phyloP scores from a whole-genome alignment of 2,113 vertebrate genomes.

The Ictalurus furcatus region DNA sequence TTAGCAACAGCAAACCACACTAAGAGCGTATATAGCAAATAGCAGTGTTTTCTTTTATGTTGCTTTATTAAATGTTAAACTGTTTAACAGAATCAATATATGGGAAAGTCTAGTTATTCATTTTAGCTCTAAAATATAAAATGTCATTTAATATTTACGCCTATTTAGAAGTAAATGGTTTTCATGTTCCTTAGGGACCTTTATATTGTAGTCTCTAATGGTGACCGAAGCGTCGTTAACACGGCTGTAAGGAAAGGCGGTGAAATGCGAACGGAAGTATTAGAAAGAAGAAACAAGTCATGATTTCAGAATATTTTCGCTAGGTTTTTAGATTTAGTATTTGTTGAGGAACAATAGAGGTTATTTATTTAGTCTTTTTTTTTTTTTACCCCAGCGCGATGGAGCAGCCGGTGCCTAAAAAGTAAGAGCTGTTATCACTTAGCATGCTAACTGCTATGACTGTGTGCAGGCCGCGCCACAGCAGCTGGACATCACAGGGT shows the following conservation, averaged over 20 bases:
- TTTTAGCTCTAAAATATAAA: not conserved
- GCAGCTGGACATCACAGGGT: not conserved
- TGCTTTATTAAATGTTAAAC: not conserved
- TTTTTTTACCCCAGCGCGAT: slow-evolving; percentile 1
- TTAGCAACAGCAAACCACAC: not conserved
- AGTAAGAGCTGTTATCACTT: slow-evolving; percentile 35
- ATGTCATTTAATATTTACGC: not conserved
- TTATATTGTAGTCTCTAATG: slow-evolving; percentile 23
- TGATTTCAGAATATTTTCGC: slow-evolving; percentile 1
- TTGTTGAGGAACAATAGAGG: not conserved
- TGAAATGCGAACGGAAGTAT: slow-evolving; percentile 29
- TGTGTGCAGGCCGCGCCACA: slow-evolving; percentile 40
- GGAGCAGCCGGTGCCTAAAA: slow-evolving; percentile 53
- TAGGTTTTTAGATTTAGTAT: not conserved
- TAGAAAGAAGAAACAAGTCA: slow-evolving; percentile 31
- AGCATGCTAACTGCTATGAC: slow-evolving; percentile 1
- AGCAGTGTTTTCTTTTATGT: not conserved
- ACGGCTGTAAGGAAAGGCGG: not conserved
- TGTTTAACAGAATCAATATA: not conserved
- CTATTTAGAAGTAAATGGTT: not conserved
- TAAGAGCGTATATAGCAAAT: not conserved
- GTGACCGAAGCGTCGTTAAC: slow-evolving; percentile 26
- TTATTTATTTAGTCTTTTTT: not conserved
- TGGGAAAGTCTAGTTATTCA: not conserved
- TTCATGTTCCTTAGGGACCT: slow-evolving; percentile 5